A percentile compares a stretch with the other conserved stretches of the same genome.
phyloP scores from a whole-genome alignment of 2,888 invertebrate species.

The Caenorhabditis angaria region DNA sequence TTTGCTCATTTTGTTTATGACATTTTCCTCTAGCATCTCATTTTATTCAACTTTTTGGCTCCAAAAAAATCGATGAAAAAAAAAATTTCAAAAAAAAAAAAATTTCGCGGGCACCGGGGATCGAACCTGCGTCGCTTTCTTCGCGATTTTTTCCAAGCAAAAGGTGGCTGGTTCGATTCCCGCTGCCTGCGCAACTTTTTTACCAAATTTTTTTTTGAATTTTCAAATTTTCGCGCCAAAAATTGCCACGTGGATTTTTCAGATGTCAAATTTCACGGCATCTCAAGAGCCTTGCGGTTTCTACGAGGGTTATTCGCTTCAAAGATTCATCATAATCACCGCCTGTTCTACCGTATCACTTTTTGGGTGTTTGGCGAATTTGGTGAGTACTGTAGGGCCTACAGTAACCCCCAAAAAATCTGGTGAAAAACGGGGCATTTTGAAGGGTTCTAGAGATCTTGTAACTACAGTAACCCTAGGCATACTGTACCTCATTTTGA shows the following conservation, averaged over 20 bases:
- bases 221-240: not conserved
- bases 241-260: not conserved
- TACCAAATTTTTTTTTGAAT: too few relatives aligned
- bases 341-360: constrained; percentile 42
- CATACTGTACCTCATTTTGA: too few relatives aligned
- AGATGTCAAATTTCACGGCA: too few relatives aligned
- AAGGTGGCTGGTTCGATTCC: too few relatives aligned
- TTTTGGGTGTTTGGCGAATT: constrained; percentile 53
- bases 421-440: too few relatives aligned
- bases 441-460: not conserved
- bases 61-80: not conserved
- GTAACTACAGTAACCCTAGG: too few relatives aligned
- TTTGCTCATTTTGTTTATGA: not conserved
- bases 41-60: not conserved
- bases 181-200: too few relatives aligned
- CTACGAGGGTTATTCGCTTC: constrained; percentile 54
- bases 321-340: constrained; percentile 54
- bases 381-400: constrained; percentile 27
- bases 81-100: too few relatives aligned
- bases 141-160: too few relatives aligned
- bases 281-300: constrained; percentile 49
- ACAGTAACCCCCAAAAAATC: not conserved
- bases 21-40: too few relatives aligned
- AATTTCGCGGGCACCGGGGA: too few relatives aligned
- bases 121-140: too few relatives aligned